Conservation (phyloP, 2,113 vertebrate species). For the Xyliphius kryptos region DNA sequence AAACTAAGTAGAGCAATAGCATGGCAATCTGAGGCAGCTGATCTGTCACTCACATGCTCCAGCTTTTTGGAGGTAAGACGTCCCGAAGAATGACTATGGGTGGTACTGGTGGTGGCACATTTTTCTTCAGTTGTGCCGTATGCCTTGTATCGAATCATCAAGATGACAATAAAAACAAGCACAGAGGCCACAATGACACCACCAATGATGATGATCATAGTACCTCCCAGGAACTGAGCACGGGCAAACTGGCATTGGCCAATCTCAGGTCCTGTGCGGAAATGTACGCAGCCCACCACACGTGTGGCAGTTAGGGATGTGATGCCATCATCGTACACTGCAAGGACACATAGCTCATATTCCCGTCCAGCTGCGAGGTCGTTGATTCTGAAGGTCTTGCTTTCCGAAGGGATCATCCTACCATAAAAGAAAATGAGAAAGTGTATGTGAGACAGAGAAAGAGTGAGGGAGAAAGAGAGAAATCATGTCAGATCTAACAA, state of each 20-base stretch:
- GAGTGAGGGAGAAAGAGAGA: not conserved
- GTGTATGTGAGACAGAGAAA: not conserved
- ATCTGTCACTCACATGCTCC: slow-evolving; percentile 45
- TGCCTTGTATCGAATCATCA: slow-evolving; percentile 92
- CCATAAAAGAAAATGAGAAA: slow-evolving; percentile 31
- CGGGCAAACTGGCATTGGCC: slow-evolving; percentile 78
- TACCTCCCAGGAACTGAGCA: slow-evolving; percentile 87
- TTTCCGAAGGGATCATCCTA: slow-evolving; percentile 88
- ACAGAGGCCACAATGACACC: slow-evolving; percentile 92
- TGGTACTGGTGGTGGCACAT: slow-evolving; percentile 55
- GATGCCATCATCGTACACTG: slow-evolving; percentile 82
- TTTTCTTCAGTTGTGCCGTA: slow-evolving; percentile 67
- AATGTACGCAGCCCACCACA: slow-evolving; percentile 82
- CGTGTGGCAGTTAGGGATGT: slow-evolving; percentile 77
- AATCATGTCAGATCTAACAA: too few species aligned
- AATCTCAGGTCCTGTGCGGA: slow-evolving; percentile 73
- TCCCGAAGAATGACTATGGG: too few species aligned
- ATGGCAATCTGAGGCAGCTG: slow-evolving; percentile 60
- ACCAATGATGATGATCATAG: slow-evolving; percentile 93
- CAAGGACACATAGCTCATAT: slow-evolving; percentile 87
- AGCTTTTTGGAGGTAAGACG: slow-evolving; percentile 58
- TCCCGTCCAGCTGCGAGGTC: slow-evolving; percentile 82
- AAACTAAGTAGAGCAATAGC: slow-evolving; percentile 58
- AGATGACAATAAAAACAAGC: slow-evolving; percentile 90
- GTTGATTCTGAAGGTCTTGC: slow-evolving; percentile 82